Evolutionary conservation across 2,113 vertebrate species (phyloP), one percentile per base, ranked within the genome.

Genomic region (Cyprinus carpio): DNA sequence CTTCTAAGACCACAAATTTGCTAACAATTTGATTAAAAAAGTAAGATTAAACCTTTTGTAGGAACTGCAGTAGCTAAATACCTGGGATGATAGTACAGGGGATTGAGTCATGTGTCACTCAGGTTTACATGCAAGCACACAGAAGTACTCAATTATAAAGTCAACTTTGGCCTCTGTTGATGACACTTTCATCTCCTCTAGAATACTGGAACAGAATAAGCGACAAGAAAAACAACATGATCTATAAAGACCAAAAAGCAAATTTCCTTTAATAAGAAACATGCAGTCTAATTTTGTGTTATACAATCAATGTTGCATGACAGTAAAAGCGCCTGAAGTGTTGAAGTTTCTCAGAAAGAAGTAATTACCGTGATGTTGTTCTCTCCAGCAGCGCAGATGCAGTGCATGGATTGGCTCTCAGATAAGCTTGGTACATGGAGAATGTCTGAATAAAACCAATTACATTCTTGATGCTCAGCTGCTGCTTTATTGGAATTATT

Each of bases 401-500:
- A 40, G 88, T 75, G 65, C 92, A 51, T 0, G 93, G 93, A 46
- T 96, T 89, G 2, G 31, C 84, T 64, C 82, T 93, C 83, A 54
- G 18, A 75, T 92, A 96, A 1, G 31, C n/a, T 87, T 96, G 96
- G 84, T 92, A 96, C 0, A 92, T 84, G 84, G 96, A 96, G 62
- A 88, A 89, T 31, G 94, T 92, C 85, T 95, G 88, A 2, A 96
- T 11, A 49, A 95, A 94, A 16, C 96, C 96, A 67, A 95, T 6
- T 37, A 93, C 27, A 4, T 87, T 81, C 40, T 89, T 86, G 60
- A 96, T 85, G 0, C 92, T 91, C 91, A 94, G 91, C 4, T 90
- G 83, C 11, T 81, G 86, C 43, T 87, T 93, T 71, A 87, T 87
- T 4, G 58, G 65, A 80, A 96, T 93, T 11, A 86, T n/a, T 0